A percentile compares a stretch with the other conserved stretches of the same genome.
phyloP scores from a whole-genome alignment of 2,888 invertebrate genomes.

The Hemicrepidius hirtus region DNA sequence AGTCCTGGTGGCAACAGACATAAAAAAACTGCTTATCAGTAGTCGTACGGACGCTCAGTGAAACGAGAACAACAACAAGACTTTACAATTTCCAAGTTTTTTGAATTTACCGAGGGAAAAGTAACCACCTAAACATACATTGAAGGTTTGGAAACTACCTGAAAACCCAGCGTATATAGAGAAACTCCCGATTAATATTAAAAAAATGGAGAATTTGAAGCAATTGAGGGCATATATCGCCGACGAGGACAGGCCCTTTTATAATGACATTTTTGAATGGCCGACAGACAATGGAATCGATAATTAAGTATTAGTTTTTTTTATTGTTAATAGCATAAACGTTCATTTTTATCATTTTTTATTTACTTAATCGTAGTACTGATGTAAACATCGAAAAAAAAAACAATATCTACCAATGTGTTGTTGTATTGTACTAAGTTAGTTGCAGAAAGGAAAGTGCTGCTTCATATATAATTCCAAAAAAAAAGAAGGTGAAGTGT shows the following conservation, averaged over 20 bases:
- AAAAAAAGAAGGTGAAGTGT: background rate
- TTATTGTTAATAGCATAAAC: too few species aligned
- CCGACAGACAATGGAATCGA: too few species aligned
- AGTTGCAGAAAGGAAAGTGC: conserved; percentile 1
- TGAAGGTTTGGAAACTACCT: conserved; percentile 2
- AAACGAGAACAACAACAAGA: too few species aligned
- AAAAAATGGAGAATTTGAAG: too few species aligned
- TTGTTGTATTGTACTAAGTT: background rate
- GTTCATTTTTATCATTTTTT: too few species aligned
- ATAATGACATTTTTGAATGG: background rate
- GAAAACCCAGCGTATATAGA: background rate
- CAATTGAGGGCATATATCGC: background rate
- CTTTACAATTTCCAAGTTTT: conserved; percentile 1
- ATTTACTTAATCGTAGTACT: background rate
- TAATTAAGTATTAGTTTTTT: too few species aligned
- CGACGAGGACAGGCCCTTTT: background rate
- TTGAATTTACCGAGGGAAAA: conserved; percentile 1
- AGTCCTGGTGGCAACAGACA: too few species aligned
- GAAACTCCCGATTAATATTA: background rate
- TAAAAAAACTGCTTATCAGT: too few species aligned
- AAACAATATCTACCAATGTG: background rate
- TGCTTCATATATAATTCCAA: background rate
- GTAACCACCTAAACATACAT: background rate
- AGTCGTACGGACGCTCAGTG: too few species aligned
- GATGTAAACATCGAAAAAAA: background rate